A percentile compares a stretch with the other conserved stretches of the same genome.
phyloP scores from a whole-genome alignment of 2,888 invertebrate genomes.

The Parasteatoda lunata region DNA sequence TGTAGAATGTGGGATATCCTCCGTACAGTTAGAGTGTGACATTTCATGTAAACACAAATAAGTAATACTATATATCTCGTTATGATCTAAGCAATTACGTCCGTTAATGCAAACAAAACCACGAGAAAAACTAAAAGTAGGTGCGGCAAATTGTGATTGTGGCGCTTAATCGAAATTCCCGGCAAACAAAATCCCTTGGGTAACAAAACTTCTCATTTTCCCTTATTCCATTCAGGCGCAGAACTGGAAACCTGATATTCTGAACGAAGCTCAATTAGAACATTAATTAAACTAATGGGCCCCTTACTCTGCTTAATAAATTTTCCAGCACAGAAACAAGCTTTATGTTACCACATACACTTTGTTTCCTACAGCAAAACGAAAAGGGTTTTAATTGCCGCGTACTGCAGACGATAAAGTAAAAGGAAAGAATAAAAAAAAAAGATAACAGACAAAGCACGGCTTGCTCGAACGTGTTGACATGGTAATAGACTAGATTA shows the following conservation, averaged over 20 bases:
- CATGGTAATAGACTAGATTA: conserved; percentile 64
- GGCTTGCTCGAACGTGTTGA: conserved; percentile 54
- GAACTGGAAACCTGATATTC: conserved; percentile 56
- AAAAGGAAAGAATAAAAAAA: conserved; percentile 29
- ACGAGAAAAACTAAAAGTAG: conserved; percentile 61
- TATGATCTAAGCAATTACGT: conserved; percentile 49
- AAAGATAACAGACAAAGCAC: conserved; percentile 44
- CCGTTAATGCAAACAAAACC: conserved; percentile 61
- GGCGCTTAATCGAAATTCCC: conserved; percentile 66
- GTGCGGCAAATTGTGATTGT: conserved; percentile 66
- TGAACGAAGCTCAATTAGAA: conserved; percentile 64
- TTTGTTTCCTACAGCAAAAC: conserved; percentile 49
- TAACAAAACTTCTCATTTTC: conserved; percentile 60
- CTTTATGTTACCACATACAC: conserved; percentile 60
- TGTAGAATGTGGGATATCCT: background rate
- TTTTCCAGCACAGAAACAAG: conserved; percentile 57
- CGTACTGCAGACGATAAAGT: conserved; percentile 42
- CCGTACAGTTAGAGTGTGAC: conserved; percentile 42
- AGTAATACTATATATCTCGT: conserved; percentile 53
- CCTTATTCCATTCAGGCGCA: conserved; percentile 39
- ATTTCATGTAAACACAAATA: conserved; percentile 47
- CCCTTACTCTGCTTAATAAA: conserved; percentile 66
- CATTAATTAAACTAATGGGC: conserved; percentile 68
- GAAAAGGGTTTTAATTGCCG: conserved; percentile 66
- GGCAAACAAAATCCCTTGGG: conserved; percentile 59